These are phyloP conservation scores for Mamestra configurata DNA, from an alignment of 1,140 invertebrate species.

Conservation along the genomic window DNA sequence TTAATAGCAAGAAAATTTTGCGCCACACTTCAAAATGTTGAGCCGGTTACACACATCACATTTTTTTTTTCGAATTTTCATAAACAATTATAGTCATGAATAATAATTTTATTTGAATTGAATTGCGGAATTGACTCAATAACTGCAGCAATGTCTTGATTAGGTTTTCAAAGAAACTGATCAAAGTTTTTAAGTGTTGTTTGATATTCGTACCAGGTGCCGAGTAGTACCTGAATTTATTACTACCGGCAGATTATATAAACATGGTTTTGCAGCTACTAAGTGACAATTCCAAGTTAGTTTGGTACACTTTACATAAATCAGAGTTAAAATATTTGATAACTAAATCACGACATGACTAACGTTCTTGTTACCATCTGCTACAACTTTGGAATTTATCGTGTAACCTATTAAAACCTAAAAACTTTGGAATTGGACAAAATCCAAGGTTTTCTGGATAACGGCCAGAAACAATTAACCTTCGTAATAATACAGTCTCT, in stretches of 20 bases:
- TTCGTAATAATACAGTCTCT: background rate
- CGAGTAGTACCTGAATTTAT: background rate
- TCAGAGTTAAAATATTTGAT: background rate
- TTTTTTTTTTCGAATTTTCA: background rate
- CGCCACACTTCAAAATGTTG: slow-evolving; percentile 56
- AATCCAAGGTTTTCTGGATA: slow-evolving; percentile 40
- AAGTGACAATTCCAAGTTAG: background rate
- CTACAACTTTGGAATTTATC: slow-evolving; percentile 32
- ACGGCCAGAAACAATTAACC: slow-evolving; percentile 31
- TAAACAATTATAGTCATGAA: background rate
- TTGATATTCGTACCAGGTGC: background rate
- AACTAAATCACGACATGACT: background rate
- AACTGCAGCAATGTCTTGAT: background rate
- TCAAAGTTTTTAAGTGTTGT: background rate
- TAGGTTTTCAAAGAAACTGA: background rate
- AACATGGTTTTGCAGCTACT: background rate
- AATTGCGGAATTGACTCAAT: background rate
- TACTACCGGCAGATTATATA: background rate
- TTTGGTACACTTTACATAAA: background rate
- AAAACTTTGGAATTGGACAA: slow-evolving; percentile 23
- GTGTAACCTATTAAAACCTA: slow-evolving; percentile 26
- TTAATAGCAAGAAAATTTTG: slow-evolving; percentile 62
- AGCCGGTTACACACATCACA: slow-evolving; percentile 49
- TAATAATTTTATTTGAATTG: background rate
- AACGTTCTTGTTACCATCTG: background rate